phyloP scores from a whole-genome alignment of 1,140 invertebrate genomes.

The Drosophila oshimai region DNA sequence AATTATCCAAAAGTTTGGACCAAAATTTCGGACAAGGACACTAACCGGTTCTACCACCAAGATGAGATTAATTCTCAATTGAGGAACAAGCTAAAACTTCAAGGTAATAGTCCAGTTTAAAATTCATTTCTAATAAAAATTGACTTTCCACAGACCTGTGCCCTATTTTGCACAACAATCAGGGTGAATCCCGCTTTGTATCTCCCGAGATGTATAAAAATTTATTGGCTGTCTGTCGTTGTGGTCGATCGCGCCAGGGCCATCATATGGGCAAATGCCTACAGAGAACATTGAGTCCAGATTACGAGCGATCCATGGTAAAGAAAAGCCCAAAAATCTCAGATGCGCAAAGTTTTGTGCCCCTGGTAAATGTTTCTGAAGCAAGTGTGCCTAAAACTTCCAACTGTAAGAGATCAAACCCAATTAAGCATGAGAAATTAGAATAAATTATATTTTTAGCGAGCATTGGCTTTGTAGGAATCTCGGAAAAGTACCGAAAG shows the following conservation, averaged over 20 bases:
- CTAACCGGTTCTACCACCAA: slow-evolving; percentile 71
- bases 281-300: slow-evolving; percentile 55
- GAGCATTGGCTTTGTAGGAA: slow-evolving; percentile 48
- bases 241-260: slow-evolving; percentile 55
- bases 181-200: slow-evolving; percentile 64
- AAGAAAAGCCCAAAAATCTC: not conserved
- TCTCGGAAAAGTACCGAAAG: slow-evolving; percentile 34
- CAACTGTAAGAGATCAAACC: slow-evolving; percentile 42
- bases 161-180: slow-evolving; percentile 54
- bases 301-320: not conserved
- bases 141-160: slow-evolving; percentile 20
- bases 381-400: slow-evolving; percentile 58
- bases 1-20: slow-evolving; percentile 67
- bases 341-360: not conserved
- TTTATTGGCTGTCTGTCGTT: slow-evolving; percentile 64
- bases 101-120: slow-evolving; percentile 6
- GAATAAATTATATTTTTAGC: slow-evolving; percentile 31
- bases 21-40: slow-evolving; percentile 37
- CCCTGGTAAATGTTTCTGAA: not conserved
- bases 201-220: slow-evolving; percentile 69
- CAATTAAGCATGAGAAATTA: not conserved
- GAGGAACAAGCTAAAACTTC: slow-evolving; percentile 28
- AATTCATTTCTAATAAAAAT: not conserved
- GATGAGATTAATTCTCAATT: slow-evolving; percentile 57
- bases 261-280: slow-evolving; percentile 69